phyloP scores from a whole-genome alignment of 2,888 invertebrate genomes.

The Nezara viridula region DNA sequence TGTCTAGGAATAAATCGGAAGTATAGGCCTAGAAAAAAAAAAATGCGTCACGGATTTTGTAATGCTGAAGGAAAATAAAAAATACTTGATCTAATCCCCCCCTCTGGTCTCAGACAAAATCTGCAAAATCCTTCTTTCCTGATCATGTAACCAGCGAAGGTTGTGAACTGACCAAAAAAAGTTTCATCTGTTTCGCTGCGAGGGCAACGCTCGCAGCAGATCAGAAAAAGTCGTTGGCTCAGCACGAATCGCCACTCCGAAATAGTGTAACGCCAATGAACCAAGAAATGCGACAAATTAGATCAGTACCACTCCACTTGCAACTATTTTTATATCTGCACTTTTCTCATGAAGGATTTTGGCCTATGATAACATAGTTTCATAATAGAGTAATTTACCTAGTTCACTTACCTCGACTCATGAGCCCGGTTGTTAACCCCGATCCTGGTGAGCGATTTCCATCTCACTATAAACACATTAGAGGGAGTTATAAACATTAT shows the following conservation, averaged over 20 bases:
- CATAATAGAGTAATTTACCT: not conserved
- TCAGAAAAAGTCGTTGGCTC: not conserved
- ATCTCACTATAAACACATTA: no score
- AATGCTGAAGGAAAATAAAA: not conserved
- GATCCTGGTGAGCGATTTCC: not conserved
- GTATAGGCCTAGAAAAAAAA: no score
- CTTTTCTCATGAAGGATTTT: slow-evolving; percentile 16
- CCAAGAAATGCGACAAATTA: slow-evolving; percentile 39
- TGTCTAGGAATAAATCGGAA: no score
- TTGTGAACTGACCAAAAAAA: slow-evolving; percentile 8
- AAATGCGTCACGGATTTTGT: no score
- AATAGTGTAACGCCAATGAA: slow-evolving; percentile 31
- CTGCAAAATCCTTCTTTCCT: not conserved
- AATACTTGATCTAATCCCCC: not conserved
- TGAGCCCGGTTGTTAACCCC: not conserved
- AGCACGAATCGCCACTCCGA: slow-evolving; percentile 26
- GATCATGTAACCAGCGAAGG: not conserved
- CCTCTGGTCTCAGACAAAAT: not conserved
- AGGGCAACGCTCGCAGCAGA: not conserved
- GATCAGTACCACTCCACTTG: slow-evolving; percentile 10
- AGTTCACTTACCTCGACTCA: not conserved
- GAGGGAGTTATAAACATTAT: not conserved
- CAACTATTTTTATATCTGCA: slow-evolving; percentile 5
- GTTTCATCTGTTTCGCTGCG: slow-evolving; percentile 22
- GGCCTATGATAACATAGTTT: slow-evolving; percentile 12